Evolutionary conservation across 2,113 vertebrate species (phyloP).

Genomic region (Lampris incognitus): DNA sequence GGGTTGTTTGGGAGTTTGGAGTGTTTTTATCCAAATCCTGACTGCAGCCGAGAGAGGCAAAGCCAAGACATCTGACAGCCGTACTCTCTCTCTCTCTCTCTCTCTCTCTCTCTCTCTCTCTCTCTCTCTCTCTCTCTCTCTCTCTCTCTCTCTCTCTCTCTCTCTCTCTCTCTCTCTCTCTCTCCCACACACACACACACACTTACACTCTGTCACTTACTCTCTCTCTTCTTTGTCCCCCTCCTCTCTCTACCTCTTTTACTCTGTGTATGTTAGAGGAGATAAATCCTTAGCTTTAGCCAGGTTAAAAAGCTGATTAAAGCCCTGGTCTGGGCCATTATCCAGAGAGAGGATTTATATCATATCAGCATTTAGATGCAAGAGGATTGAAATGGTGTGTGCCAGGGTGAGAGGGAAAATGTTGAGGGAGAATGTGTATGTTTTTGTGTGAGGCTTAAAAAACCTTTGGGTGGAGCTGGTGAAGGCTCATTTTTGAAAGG

Average conservation of each 20-base stretch:
- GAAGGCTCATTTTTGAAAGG: background rate
- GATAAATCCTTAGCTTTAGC: constrained; percentile 3
- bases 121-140: background rate
- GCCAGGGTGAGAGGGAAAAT: background rate
- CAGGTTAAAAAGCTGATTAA: constrained; percentile 23
- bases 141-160: background rate
- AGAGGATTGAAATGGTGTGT: background rate
- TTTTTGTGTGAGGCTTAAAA: background rate
- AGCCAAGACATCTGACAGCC: constrained; percentile 3
- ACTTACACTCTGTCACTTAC: too few relatives aligned
- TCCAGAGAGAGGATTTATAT: constrained; percentile 6
- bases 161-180: background rate
- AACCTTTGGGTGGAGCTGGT: background rate
- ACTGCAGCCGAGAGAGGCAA: background rate
- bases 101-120: background rate
- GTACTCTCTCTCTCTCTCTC: background rate
- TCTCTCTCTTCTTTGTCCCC: background rate
- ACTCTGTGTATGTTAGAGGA: constrained; percentile 12
- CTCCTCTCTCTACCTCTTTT: background rate
- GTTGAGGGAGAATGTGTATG: background rate
- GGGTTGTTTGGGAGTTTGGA: background rate
- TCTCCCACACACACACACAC: background rate
- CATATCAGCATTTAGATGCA: background rate
- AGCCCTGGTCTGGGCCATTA: constrained; percentile 11
- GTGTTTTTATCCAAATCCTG: background rate